Evolutionary conservation across 2,113 vertebrate genomes (phyloP).

Genomic region (Oreotrochilus melanogaster): DNA sequence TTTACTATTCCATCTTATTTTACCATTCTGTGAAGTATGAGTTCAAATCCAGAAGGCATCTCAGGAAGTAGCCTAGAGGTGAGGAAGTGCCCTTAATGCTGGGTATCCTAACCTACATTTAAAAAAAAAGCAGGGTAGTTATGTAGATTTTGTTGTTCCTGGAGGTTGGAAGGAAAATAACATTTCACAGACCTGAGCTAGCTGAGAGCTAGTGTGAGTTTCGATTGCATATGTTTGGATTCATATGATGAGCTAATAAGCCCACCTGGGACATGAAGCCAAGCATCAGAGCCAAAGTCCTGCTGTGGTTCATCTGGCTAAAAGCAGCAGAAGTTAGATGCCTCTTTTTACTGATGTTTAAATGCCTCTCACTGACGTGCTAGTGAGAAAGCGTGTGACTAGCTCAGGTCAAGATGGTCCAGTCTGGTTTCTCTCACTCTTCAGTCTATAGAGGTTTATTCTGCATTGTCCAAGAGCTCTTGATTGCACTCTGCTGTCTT

Average conservation of each 20-base stretch:
- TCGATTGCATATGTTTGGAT: neutral
- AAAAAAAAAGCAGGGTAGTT: neutral
- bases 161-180: neutral
- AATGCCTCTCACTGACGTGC: neutral
- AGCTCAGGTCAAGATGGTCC: neutral
- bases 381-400: neutral
- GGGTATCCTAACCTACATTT: neutral
- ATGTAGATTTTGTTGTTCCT: neutral
- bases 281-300: slow-evolving; percentile 1
- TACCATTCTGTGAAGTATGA: neutral
- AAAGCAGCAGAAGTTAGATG: neutral
- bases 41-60: neutral
- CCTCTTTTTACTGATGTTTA: neutral
- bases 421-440: neutral
- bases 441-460: neutral
- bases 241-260: neutral
- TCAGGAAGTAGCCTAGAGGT: neutral
- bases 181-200: neutral
- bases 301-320: neutral
- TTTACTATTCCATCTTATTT: neutral
- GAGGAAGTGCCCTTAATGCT: neutral
- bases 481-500: neutral
- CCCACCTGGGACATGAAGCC: neutral
- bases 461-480: neutral
- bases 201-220: neutral